Base-by-base conservation (phyloP, 92 coral and sea anemone species). In the Actinernus sp. region DNA sequence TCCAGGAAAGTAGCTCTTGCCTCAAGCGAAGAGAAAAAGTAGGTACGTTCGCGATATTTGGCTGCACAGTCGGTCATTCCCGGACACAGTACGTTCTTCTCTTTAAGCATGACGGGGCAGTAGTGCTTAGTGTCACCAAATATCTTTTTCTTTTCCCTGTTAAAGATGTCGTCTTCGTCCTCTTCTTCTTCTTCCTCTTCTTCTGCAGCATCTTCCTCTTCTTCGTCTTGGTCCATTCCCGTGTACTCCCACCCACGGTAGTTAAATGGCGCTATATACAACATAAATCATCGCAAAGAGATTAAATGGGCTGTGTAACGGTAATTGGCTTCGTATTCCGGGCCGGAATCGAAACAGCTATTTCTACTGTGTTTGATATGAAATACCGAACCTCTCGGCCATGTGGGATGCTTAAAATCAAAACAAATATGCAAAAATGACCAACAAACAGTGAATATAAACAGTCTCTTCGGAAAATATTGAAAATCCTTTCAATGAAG, bases 201-300 rank as follows among this genome's bases (percentile, higher is more conserved):
- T 12, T 78, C 97, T n/a, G 74, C 96, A 46, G 88, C 89, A 46
- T 91, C 99, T 56, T 91, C 99, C 44, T 91, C 99, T 49, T 95
- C 97, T 41, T 95, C 99, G 33, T 95, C 99, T 59, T 91, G 95
- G 70, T 95, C 99, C 95, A 95, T 95, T 23, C 99, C 99, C 1
- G 95, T 91, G 88, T 87, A 95, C 64, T 95, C 99, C 99, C 97
- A 95, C 37, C 92, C 92, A 50, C 84, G 90, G 61, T 95, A 95
- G 69, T 67, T 87, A 43, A 90, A 95, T 49, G 88, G 92, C 12
- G 89, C 95, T 90, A 60, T n/a, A n/a, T n/a, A n/a, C n/a, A n/a
- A n/a, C n/a, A n/a, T n/a, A n/a, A n/a, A n/a, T n/a, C n/a, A n/a
- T n/a, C n/a, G n/a, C n/a, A n/a, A n/a, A n/a, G n/a, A n/a, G n/a